A percentile compares a stretch with the other conserved stretches of the same genome.
These are phyloP conservation scores for Oscheius sp. DNA, from an alignment of 2,888 invertebrate genomes.

Conservation along the genomic window DNA sequence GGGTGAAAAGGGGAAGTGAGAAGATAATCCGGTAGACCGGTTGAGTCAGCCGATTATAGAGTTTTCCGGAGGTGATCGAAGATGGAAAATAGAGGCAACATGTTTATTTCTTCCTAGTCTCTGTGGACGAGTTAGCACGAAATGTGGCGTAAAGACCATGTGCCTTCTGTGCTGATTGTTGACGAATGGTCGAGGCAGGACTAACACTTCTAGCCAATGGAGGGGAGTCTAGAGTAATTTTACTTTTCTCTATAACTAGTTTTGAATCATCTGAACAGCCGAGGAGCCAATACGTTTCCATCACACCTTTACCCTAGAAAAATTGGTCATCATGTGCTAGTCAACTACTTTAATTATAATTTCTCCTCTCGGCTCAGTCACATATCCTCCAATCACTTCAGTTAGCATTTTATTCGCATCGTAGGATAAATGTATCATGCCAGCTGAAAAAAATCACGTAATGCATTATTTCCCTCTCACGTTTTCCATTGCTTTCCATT, in stretches of 20 bases:
- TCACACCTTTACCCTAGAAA: conserved; percentile 68
- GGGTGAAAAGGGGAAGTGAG: background rate
- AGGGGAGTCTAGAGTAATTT: conserved; percentile 4
- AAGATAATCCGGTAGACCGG: conserved; percentile 13
- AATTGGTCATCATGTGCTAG: background rate
- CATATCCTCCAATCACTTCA: conserved; percentile 56
- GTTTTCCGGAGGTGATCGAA: background rate
- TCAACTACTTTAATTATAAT: conserved; percentile 57
- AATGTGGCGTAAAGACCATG: conserved; percentile 21
- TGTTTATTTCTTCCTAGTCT: background rate
- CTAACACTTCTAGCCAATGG: conserved; percentile 2
- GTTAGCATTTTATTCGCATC: conserved; percentile 59
- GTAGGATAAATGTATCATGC: conserved; percentile 60
- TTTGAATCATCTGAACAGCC: conserved; percentile 31
- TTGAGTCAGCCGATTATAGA: conserved; percentile 20
- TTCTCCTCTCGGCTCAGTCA: conserved; percentile 60
- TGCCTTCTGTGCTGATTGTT: background rate
- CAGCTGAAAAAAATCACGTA: conserved; percentile 44
- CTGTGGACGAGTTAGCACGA: background rate
- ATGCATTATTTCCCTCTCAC: conserved; percentile 76
- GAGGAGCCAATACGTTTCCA: conserved; percentile 69
- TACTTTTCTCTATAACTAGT: background rate
- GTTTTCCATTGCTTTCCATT: conserved; percentile 82
- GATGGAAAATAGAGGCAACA: background rate
- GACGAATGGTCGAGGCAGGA: background rate